Evolutionary conservation across 2,888 invertebrate species (phyloP), one percentile per base, ranked within the genome.

Genomic region (Epistrophella euchroma): DNA sequence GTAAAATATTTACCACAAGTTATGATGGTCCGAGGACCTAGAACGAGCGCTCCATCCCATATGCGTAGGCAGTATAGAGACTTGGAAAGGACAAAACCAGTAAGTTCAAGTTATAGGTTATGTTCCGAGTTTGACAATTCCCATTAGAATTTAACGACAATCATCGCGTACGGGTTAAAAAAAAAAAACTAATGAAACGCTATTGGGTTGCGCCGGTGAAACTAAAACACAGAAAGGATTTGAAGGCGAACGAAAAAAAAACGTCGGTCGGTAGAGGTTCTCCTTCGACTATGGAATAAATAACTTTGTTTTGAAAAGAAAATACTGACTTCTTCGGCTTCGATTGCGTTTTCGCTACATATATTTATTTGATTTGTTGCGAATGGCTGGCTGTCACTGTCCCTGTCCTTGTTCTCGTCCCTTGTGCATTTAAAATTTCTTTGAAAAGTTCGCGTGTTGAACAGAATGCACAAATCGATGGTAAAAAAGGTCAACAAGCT

Each of bases 111-210:
- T 82, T 82, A 82, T 78, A 71, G 82, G 62, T 68, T 76, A 68
- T 77, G 60, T 77, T 72, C 15, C 68, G 52, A 78, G 86, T 74
- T 86, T 86, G 86, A 86, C 82, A 82, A 78, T 82, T 78, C 60
- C 86, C 86, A 82, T 82, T 86, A 82, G 82, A 81, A 81, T 86
- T 81, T 86, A 86, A 86, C 81, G 85, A 81, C 85, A 80, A 66
- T 52, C 79, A 84, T 70, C 47, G 52, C 45, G 64, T 13, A 58
- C 45, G 70, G 55, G 68, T 47, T 37, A 25, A 62, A 79, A 56
- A 28, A 22, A 28, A 28, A 4, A 79, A 56, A 28, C 32, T 37
- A 28, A 4, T 52, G 52, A n/a, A 73, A 28, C 66, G 68, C 32
- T 19, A 35, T 13, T 13, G 28, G 56, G 7, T 60, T n/a, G 25